A percentile compares a stretch with the other conserved stretches of the same genome.
Evolutionary conservation across 1,140 invertebrate genomes (phyloP).

Genomic region (Belonocnema kinseyi): DNA sequence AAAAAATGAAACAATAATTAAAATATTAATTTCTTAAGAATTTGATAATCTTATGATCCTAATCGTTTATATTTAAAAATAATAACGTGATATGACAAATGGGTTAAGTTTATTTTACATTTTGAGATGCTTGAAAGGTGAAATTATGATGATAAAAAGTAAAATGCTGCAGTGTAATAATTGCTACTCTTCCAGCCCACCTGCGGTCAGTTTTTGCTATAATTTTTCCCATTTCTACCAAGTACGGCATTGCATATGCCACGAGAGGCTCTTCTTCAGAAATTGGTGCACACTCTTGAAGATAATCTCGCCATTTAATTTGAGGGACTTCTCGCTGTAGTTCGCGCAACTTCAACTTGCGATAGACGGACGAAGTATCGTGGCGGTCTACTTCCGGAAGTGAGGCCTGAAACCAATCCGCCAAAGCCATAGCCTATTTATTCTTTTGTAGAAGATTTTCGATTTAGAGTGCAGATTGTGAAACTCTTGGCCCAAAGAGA

Average conservation of each 20-base stretch:
- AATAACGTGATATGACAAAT: too few relatives aligned
- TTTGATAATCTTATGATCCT: too few relatives aligned
- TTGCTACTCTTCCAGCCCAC: slow-evolving; percentile 69
- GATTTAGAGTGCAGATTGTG: too few relatives aligned
- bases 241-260: slow-evolving; percentile 86
- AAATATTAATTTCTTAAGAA: too few relatives aligned
- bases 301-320: slow-evolving; percentile 87
- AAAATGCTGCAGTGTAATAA: background rate
- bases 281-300: slow-evolving; percentile 82
- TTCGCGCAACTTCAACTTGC: slow-evolving; percentile 81
- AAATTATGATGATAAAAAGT: too few relatives aligned
- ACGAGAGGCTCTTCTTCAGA: slow-evolving; percentile 85
- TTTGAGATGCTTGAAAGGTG: too few relatives aligned
- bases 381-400: slow-evolving; percentile 88
- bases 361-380: slow-evolving; percentile 87
- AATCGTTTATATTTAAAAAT: too few relatives aligned
- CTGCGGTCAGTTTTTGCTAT: slow-evolving; percentile 81
- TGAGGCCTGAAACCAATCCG: slow-evolving; percentile 78
- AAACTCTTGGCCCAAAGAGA: too few relatives aligned
- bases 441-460: too few relatives aligned
- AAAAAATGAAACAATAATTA: too few relatives aligned
- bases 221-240: slow-evolving; percentile 86
- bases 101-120: too few relatives aligned
- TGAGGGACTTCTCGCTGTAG: slow-evolving; percentile 83
- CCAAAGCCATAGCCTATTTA: background rate